Conservation (phyloP, 2,888 invertebrate species). For the Hypsopygia costalis region DNA sequence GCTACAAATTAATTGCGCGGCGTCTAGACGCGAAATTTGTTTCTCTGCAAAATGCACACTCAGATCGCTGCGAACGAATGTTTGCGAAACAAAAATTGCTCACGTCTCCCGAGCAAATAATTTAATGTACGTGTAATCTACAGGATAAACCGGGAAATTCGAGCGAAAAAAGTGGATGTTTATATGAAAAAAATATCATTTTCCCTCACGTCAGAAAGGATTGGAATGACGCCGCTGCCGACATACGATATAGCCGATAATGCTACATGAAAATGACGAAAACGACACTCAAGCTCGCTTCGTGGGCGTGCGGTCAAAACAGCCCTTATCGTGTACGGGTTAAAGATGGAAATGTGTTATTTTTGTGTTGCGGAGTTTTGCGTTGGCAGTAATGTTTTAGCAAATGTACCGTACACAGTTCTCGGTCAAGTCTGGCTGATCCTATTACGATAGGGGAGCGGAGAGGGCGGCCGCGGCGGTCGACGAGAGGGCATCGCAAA, state of each 20-base stretch:
- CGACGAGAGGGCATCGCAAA: too few relatives aligned
- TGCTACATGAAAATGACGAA: conserved; percentile 35
- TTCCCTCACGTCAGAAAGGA: conserved; percentile 29
- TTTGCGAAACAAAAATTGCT: conserved; percentile 7
- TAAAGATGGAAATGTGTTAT: conserved; percentile 7
- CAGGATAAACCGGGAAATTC: conserved; percentile 17
- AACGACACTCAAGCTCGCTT: conserved; percentile 24
- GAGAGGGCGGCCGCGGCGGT: conserved; percentile 13
- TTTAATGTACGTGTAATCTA: conserved; percentile 12
- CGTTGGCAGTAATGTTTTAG: conserved; percentile 26
- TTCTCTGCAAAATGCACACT: not conserved
- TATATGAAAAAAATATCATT: conserved; percentile 31
- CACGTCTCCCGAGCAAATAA: conserved; percentile 3
- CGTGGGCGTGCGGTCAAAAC: not conserved
- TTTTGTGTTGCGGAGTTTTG: conserved; percentile 8
- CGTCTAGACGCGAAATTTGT: conserved; percentile 3
- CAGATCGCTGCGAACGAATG: not conserved
- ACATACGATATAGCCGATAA: conserved; percentile 34
- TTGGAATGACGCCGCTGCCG: conserved; percentile 29
- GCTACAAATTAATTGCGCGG: conserved; percentile 1
- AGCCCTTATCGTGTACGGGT: not conserved
- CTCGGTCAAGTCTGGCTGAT: conserved; percentile 37
- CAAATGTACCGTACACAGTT: conserved; percentile 39
- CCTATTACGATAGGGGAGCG: conserved; percentile 33
- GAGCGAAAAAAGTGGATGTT: conserved; percentile 20